phyloP scores from a whole-genome alignment of 2,888 invertebrate genomes.

The Kryphioiulus occultus region DNA sequence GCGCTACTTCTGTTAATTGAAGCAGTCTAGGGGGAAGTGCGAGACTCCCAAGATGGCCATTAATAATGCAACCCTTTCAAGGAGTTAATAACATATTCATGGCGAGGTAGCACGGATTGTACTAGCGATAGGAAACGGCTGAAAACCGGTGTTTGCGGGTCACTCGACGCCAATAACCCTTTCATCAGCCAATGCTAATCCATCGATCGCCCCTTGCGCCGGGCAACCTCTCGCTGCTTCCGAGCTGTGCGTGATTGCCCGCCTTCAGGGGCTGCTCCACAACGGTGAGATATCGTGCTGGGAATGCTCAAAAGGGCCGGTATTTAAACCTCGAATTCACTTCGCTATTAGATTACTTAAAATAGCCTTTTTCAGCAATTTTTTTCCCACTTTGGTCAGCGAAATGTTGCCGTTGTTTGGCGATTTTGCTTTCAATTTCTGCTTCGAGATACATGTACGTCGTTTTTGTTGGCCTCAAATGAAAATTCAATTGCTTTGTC shows the following conservation, averaged over 20 bases:
- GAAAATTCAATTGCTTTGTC: background rate
- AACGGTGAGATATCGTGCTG: background rate
- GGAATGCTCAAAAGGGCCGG: background rate
- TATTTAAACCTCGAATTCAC: background rate
- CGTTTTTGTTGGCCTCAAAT: background rate
- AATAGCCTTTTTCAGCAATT: background rate
- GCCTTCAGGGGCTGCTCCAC: background rate
- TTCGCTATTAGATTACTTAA: background rate
- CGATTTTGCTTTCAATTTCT: background rate
- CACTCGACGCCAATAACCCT: conserved; percentile 32
- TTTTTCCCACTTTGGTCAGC: background rate
- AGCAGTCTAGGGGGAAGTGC: background rate
- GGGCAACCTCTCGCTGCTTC: background rate
- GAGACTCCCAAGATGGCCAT: conserved; percentile 36
- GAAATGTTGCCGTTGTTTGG: background rate
- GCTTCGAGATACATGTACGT: background rate
- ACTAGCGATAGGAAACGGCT: background rate
- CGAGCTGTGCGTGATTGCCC: background rate
- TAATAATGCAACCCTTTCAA: conserved; percentile 20
- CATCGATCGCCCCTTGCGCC: background rate
- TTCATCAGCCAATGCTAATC: background rate
- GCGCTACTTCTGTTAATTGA: conserved; percentile 18
- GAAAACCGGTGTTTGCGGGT: conserved; percentile 36
- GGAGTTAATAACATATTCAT: conserved; percentile 40
- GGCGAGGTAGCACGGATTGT: background rate